Evolutionary conservation across 1,140 invertebrate genomes (phyloP).

Genomic region (Nomia melanderi): DNA sequence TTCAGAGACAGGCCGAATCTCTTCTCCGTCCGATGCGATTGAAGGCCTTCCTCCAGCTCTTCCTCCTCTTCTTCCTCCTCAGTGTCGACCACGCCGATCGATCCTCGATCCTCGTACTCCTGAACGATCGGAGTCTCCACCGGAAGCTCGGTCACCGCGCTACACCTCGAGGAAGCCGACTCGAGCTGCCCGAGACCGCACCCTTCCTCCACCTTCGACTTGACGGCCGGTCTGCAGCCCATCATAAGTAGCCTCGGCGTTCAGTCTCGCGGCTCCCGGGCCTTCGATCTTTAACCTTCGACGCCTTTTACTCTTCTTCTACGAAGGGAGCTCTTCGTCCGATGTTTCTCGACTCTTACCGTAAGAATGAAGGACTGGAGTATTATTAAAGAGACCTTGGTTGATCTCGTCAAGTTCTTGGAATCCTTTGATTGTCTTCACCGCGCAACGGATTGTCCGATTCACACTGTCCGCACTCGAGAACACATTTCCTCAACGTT

Average conservation of each 20-base stretch:
- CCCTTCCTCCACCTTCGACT: constrained; percentile 66
- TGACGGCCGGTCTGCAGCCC: constrained; percentile 74
- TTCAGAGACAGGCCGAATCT: background rate
- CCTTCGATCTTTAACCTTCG: background rate
- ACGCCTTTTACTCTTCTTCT: too few relatives aligned
- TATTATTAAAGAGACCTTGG: too few relatives aligned
- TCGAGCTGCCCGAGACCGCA: constrained; percentile 62
- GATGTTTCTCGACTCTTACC: too few relatives aligned
- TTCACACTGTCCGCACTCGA: too few relatives aligned
- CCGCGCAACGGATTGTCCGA: too few relatives aligned
- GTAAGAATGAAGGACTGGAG: too few relatives aligned
- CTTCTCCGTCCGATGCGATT: background rate
- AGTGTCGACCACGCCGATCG: background rate
- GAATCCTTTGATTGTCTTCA: constrained; percentile 28
- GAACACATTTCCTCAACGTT: too few relatives aligned
- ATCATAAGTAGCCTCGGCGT: constrained; percentile 69
- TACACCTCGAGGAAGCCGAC: constrained; percentile 50
- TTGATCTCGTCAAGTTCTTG: too few relatives aligned
- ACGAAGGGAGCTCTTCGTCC: too few relatives aligned
- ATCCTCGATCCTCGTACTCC: constrained; percentile 29
- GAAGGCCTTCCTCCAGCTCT: constrained; percentile 17
- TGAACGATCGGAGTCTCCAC: constrained; percentile 45
- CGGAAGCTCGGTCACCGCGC: constrained; percentile 43
- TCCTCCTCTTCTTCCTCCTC: constrained; percentile 59
- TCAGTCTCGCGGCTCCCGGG: constrained; percentile 7